Evolutionary conservation across 2,113 vertebrate genomes (phyloP).

Genomic region (Percina caprodes): DNA sequence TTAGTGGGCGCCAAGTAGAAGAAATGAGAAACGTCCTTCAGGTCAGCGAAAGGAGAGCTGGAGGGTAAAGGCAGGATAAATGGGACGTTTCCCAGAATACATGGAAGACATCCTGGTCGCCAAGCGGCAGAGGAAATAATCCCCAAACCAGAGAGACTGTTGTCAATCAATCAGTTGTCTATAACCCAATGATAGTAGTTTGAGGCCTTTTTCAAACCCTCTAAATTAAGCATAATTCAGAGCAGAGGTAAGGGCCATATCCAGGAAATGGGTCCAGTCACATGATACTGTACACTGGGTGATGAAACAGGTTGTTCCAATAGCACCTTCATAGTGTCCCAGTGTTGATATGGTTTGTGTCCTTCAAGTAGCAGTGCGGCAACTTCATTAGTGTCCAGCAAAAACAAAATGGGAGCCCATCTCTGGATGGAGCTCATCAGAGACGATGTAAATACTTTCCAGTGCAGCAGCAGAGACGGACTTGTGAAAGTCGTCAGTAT

Average conservation of each 20-base stretch:
- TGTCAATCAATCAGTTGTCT: slow-evolving; percentile 6
- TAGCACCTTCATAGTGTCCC: slow-evolving; percentile 44
- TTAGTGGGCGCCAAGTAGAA: background rate
- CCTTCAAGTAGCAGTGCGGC: slow-evolving; percentile 19
- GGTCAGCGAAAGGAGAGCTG: slow-evolving; percentile 25
- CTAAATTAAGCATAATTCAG: slow-evolving; percentile 1
- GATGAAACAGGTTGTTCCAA: slow-evolving; percentile 22
- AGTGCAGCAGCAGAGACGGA: slow-evolving; percentile 30
- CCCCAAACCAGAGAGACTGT: slow-evolving; percentile 40
- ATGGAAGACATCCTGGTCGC: slow-evolving; percentile 71
- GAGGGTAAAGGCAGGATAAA: slow-evolving; percentile 54
- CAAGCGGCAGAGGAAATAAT: slow-evolving; percentile 3
- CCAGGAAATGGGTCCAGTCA: slow-evolving; percentile 25
- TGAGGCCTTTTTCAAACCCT: slow-evolving; percentile 2
- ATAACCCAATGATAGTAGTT: background rate
- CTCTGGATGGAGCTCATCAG: background rate
- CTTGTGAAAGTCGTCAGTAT: slow-evolving; percentile 25
- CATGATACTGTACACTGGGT: slow-evolving; percentile 4
- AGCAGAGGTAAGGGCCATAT: slow-evolving; percentile 22
- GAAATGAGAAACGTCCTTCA: slow-evolving; percentile 28
- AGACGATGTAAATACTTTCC: slow-evolving; percentile 22
- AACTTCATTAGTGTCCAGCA: slow-evolving; percentile 11
- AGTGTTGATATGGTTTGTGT: slow-evolving; percentile 14
- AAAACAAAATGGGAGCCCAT: background rate
- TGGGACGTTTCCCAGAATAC: slow-evolving; percentile 52